Conservation (phyloP, 2,888 invertebrate species). For the Bombylius major region DNA sequence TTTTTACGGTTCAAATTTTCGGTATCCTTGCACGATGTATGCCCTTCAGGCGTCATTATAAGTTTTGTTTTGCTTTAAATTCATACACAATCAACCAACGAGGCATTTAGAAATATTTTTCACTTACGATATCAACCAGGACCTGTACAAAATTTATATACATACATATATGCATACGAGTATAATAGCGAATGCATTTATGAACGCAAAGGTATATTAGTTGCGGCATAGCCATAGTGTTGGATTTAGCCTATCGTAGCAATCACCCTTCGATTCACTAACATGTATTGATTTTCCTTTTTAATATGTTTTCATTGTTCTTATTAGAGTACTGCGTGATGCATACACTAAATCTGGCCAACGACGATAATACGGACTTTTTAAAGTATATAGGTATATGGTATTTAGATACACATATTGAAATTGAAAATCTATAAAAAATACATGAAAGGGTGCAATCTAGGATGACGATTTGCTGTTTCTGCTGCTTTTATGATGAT, state of each 20-base stretch:
- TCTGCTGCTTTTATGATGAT: neutral
- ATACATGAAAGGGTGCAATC: neutral
- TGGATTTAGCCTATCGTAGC: slow-evolving; percentile 4
- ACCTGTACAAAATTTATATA: neutral
- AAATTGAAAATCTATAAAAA: neutral
- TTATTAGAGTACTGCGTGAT: slow-evolving; percentile 5
- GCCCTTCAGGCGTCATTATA: neutral
- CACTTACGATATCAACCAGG: neutral
- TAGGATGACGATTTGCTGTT: slow-evolving; percentile 3
- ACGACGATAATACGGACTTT: neutral
- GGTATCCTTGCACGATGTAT: neutral
- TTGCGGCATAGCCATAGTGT: neutral
- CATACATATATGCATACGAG: neutral
- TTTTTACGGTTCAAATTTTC: neutral
- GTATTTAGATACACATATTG: no score
- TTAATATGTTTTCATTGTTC: slow-evolving; percentile 3
- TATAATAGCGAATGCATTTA: neutral
- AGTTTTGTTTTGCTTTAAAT: neutral
- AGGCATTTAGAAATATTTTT: slow-evolving; percentile 4
- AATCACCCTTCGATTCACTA: slow-evolving; percentile 9
- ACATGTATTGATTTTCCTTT: slow-evolving; percentile 10
- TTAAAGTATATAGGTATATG: no score
- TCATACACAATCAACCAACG: neutral
- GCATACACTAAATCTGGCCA: slow-evolving; percentile 5
- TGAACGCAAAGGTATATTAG: neutral